Percentiles rank a stretch among this genome's conserved stretches.
phyloP scores from a whole-genome alignment of 2,797 vertebrate species.

The Myotis myotis region DNA sequence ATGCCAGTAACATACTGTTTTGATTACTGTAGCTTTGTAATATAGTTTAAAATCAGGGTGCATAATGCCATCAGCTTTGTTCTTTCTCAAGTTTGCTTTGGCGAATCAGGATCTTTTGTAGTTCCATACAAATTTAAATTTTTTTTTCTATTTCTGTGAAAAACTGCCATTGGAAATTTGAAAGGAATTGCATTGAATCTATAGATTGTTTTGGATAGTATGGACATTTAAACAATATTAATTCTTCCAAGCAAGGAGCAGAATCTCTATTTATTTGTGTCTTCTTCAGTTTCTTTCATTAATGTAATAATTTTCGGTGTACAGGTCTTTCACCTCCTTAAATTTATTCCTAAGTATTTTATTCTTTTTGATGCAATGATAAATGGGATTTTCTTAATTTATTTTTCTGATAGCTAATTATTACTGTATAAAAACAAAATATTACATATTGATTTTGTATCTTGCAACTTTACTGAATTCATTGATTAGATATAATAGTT shows the following conservation, averaged over 20 bases:
- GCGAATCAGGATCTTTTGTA: neutral
- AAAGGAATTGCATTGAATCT: neutral
- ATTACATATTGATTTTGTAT: neutral
- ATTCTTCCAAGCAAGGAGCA: neutral
- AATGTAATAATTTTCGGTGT: neutral
- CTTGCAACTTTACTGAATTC: neutral
- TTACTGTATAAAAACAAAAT: neutral
- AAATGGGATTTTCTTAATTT: neutral
- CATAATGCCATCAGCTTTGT: neutral
- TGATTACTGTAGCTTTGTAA: neutral
- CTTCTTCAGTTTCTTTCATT: neutral
- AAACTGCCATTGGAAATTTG: neutral
- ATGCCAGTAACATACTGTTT: neutral
- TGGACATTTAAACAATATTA: neutral
- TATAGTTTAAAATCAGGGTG: neutral
- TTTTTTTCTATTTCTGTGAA: neutral
- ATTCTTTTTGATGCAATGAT: neutral
- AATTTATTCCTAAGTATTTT: neutral
- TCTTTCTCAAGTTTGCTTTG: neutral
- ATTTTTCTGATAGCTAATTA: neutral
- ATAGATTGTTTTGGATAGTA: neutral
- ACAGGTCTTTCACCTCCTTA: neutral
- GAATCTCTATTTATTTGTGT: neutral
- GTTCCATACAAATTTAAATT: neutral
- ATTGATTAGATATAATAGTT: neutral